Base-by-base conservation (phyloP, 1,140 invertebrate species). In the Drosophila littoralis region DNA sequence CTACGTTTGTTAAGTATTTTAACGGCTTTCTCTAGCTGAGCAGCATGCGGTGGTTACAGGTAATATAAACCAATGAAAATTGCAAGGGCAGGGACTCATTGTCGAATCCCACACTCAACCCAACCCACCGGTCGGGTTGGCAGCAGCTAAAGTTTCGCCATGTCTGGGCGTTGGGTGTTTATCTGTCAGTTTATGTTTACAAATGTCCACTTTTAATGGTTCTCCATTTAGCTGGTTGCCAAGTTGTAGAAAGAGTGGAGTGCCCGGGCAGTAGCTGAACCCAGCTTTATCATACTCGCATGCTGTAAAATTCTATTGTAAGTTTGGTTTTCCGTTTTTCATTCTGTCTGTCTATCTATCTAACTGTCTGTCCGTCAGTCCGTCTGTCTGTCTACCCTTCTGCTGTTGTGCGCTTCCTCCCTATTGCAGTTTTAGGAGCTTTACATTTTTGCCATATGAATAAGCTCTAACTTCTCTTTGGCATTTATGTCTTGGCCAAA, bases 1-100 rank as follows among this genome's bases (percentile, higher is more conserved):
- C 84, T 89, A 78, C 85, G 85, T 89, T 89, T 89, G 85, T 84
- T 89, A 89, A 89, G 84, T 89, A 89, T 89, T 89, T 89, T 89
- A 89, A 89, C 84, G 86, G 77, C 71, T 81, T 77, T 82, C 60
- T 70, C 71, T 79, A 55, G 60, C 79, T 32, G 35, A 13, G 22
- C 38, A 12, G 33, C 38, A 35, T 65, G 45, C 15, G 40, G 43
- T 58, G 54, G 32, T 59, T 17, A 40, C 59, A 60, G 65, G 59
- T 79, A 79, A 79, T 83, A 66, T 72, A 83, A 86, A 77, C 83
- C 79, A 86, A 88, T 88, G 83, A 83, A 83, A 88, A 88, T 66
- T 74, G 84, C 83, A 88, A 68, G 79, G 79, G 38, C 79, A 79
- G 22, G 22, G 22, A 82, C 76, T 77, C 75, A 63, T 54, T 74